phyloP scores from a whole-genome alignment of 2,113 vertebrate species.

The Toxotes jaculatrix region DNA sequence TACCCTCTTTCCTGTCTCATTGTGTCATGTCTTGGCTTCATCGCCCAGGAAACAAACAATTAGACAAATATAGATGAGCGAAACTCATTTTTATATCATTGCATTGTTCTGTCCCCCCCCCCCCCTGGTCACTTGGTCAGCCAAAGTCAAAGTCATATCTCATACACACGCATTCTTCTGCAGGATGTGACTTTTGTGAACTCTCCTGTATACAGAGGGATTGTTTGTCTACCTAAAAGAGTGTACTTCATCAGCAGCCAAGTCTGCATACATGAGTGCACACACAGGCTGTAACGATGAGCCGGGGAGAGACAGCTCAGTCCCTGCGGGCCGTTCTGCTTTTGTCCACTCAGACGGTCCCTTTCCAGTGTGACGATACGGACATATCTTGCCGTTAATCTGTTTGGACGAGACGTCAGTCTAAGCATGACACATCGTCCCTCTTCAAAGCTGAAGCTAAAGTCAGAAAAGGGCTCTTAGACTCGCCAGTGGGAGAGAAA shows the following conservation, averaged over 20 bases:
- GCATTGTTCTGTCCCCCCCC: slow-evolving; percentile 79
- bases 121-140: slow-evolving; percentile 6
- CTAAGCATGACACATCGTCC: slow-evolving; percentile 50
- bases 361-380: slow-evolving; percentile 24
- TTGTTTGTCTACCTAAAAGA: slow-evolving; percentile 57
- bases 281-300: slow-evolving; percentile 20
- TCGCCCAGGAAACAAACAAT: slow-evolving; percentile 73
- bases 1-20: slow-evolving; percentile 65
- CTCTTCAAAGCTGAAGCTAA: slow-evolving; percentile 8
- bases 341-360: slow-evolving; percentile 54
- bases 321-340: slow-evolving; percentile 44
- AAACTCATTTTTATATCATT: slow-evolving; percentile 20
- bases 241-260: slow-evolving; percentile 47
- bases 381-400: slow-evolving; percentile 63
- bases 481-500: slow-evolving; percentile 33
- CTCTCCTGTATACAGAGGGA: slow-evolving; percentile 31
- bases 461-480: slow-evolving; percentile 39
- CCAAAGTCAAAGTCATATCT: slow-evolving; percentile 61
- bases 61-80: slow-evolving; percentile 60
- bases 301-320: slow-evolving; percentile 40
- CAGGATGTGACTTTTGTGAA: slow-evolving; percentile 78
- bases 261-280: slow-evolving; percentile 32
- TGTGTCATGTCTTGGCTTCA: slow-evolving; percentile 56
- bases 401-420: slow-evolving; percentile 67
- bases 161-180: slow-evolving; percentile 40